Evolutionary conservation across 2,113 vertebrate species (phyloP), one percentile per base, ranked within the genome.

Genomic region (Ondatra zibethicus): DNA sequence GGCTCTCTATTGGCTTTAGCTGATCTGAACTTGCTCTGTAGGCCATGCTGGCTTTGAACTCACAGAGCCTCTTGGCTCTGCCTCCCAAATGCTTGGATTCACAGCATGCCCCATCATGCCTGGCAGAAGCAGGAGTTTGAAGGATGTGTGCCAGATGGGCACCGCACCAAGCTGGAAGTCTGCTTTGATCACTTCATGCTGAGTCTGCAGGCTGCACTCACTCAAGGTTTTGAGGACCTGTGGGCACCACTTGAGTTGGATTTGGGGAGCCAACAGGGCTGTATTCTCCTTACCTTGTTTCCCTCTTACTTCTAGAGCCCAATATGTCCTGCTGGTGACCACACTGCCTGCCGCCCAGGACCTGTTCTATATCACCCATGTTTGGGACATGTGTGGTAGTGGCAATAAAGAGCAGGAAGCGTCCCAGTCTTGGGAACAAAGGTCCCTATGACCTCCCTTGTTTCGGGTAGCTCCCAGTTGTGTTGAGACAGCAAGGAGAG

Each of bases 231-330:
- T 61, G 39, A 63, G 21, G 65, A 39, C 45, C 55, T 21, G 0
- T 7, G 39, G 91, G 68, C 29, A 7, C 16, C 3, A 1, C 16
- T 52, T 50, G 17, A 55, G 29, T 23, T 29, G 55, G 31, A 45
- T n/a, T 9, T 87, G 66, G 42, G 65, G 33, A 7, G 25, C 3
- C 6, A 17, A 50, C 16, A 80, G 11, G 5, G 47, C 23, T n/a
- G 13, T 0, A 0, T 70, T 36, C 12, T 42, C 19, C 31, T 36
- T 50, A 5, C 14, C 0, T 23, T 14, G 4, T 14, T 29, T 47
- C 25, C 27, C 0, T 39, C 61, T 55, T 12, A 19, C 72, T 58
- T 70, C 36, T 9, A 14, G 12, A 1, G 6, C 42, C 27, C 65
- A n/a, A 6, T 31, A 31, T 29, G 4, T 25, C 21, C 47, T 89